Conservation (phyloP, 1,140 invertebrate genomes). For the Antheraea mylitta region DNA sequence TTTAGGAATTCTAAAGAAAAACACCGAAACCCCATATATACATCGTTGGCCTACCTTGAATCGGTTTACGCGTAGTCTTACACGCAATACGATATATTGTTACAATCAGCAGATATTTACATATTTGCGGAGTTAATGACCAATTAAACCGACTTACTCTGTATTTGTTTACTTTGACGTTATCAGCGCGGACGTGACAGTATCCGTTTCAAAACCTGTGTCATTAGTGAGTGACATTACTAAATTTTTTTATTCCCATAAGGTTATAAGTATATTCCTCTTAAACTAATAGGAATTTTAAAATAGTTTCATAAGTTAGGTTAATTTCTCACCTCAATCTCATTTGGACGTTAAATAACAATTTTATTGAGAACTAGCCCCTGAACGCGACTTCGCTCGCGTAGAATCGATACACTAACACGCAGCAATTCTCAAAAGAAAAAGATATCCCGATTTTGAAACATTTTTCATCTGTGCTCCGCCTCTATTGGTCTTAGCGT, state of each 20-base stretch:
- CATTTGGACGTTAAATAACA: too few species aligned
- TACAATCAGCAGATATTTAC: not conserved
- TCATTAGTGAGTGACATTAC: not conserved
- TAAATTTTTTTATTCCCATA: not conserved
- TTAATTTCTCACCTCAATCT: too few species aligned
- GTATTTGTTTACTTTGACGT: not conserved
- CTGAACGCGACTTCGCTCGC: too few species aligned
- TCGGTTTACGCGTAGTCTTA: not conserved
- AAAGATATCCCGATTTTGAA: too few species aligned
- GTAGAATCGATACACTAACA: too few species aligned
- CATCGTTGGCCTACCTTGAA: not conserved
- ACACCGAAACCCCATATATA: too few species aligned
- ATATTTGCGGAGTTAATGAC: not conserved
- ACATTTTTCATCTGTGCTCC: too few species aligned
- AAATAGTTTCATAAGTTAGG: too few species aligned
- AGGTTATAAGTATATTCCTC: not conserved
- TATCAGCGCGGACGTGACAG: not conserved
- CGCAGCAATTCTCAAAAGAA: too few species aligned
- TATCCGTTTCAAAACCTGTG: not conserved
- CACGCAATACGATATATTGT: not conserved
- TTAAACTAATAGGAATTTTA: not conserved
- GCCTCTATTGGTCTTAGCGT: too few species aligned
- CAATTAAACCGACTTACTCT: conserved; percentile 1
- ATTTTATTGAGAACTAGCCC: too few species aligned
- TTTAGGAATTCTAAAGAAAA: too few species aligned